These are phyloP conservation scores for Benitochromis conjunctus DNA, from an alignment of 2,113 vertebrate species.

Conservation along the genomic window DNA sequence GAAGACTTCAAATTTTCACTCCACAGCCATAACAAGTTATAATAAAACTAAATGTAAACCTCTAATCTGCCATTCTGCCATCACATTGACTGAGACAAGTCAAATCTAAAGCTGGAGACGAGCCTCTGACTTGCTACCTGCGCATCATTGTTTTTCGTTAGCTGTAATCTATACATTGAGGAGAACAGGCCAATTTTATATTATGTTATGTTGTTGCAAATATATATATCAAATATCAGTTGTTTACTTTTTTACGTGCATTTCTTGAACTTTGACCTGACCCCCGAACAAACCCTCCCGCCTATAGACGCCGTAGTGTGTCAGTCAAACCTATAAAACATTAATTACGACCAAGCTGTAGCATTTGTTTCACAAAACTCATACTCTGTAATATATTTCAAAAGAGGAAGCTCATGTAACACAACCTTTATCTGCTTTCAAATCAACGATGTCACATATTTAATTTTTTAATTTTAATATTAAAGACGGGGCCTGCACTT, in stretches of 20 bases:
- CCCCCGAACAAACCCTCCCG: neutral
- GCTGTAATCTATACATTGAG: neutral
- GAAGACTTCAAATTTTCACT: neutral
- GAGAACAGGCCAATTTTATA: neutral
- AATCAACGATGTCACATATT: neutral
- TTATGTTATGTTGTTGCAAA: neutral
- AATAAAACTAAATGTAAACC: neutral
- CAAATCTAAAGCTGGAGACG: neutral
- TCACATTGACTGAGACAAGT: neutral
- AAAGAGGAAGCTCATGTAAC: neutral
- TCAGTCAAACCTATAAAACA: neutral
- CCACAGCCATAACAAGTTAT: neutral
- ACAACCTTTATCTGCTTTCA: neutral
- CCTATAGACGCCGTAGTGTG: neutral
- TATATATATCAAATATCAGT: neutral
- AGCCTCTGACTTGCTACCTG: neutral
- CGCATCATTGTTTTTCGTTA: neutral
- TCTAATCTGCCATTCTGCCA: neutral
- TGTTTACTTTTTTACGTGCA: neutral
- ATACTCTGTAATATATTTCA: neutral
- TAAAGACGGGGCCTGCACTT: constrained; percentile 7
- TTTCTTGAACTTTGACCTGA: constrained; percentile 28
- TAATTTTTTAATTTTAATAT: neutral
- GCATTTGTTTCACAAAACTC: neutral
- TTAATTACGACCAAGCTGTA: neutral